These are phyloP conservation scores for Triplophysa dalaica DNA, from an alignment of 2,113 vertebrate genomes.

Conservation along the genomic window DNA sequence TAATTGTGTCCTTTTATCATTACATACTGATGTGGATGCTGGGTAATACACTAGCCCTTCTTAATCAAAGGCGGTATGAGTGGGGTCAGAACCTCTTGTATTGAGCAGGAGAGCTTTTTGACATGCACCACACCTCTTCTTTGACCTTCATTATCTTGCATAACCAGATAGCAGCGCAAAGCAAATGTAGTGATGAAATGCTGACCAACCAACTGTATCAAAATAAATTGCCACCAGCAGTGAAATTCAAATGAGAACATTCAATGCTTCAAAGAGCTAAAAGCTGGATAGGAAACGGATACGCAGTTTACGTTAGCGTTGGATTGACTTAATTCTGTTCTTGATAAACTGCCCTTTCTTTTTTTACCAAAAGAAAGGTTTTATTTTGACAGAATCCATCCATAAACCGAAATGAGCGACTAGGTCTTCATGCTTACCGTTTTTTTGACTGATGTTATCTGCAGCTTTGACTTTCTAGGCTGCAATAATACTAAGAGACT, in stretches of 20 bases:
- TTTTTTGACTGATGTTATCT: constrained; percentile 35
- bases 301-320: not conserved
- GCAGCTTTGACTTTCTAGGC: constrained; percentile 9
- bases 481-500: constrained; percentile 21
- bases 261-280: constrained; percentile 15
- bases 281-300: not conserved
- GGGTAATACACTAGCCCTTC: too few relatives aligned
- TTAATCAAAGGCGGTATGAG: not conserved
- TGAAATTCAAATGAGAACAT: constrained; percentile 42
- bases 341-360: not conserved
- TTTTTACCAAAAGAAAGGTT: not conserved
- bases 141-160: constrained; percentile 53
- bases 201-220: constrained; percentile 43
- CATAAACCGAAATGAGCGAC: not conserved
- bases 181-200: constrained; percentile 38
- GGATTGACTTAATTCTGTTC: not conserved
- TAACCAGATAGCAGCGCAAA: constrained; percentile 23
- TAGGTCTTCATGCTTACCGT: not conserved
- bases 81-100: constrained; percentile 21
- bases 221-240: constrained; percentile 46
- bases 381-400: not conserved
- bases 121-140: constrained; percentile 45
- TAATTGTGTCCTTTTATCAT: not conserved
- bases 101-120: constrained; percentile 41
- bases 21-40: not conserved